phyloP scores from a whole-genome alignment of 2,113 vertebrate species.

The Daphoenositta chrysoptera region DNA sequence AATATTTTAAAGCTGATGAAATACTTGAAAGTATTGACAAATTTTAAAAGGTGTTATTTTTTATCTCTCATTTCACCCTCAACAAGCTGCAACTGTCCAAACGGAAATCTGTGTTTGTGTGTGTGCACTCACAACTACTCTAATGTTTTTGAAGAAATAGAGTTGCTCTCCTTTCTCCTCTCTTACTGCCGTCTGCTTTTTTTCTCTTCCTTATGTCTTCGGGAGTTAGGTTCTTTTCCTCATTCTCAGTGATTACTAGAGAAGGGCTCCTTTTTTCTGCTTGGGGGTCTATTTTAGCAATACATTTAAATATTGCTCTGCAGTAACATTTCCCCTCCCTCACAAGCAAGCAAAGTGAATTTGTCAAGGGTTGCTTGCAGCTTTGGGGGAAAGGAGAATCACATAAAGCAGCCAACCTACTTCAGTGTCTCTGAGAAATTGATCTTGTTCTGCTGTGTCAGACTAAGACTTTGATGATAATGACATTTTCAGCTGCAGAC shows the following conservation, averaged over 20 bases:
- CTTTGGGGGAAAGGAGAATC: neutral
- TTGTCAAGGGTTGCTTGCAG: neutral
- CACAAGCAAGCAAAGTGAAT: neutral
- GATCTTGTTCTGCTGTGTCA: slow-evolving; percentile 54
- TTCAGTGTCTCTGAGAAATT: slow-evolving; percentile 37
- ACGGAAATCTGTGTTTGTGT: neutral
- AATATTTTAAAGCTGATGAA: neutral
- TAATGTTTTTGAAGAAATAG: neutral
- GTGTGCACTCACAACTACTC: neutral
- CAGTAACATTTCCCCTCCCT: neutral
- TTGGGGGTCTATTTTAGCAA: neutral
- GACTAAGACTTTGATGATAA: slow-evolving; percentile 51
- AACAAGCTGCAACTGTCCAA: neutral
- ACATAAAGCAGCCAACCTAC: neutral
- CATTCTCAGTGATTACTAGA: neutral
- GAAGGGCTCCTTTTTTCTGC: neutral
- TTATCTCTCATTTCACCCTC: neutral
- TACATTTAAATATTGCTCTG: neutral
- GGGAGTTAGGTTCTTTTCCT: neutral
- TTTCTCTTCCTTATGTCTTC: neutral
- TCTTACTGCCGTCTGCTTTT: neutral
- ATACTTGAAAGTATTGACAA: neutral
- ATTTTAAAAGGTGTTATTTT: neutral
- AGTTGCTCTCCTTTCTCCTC: neutral
- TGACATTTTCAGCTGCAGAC: slow-evolving; percentile 43